Evolutionary conservation across 2,888 invertebrate genomes (phyloP), one percentile per base, ranked within the genome.

Genomic region (Strigamia transsilvanica): DNA sequence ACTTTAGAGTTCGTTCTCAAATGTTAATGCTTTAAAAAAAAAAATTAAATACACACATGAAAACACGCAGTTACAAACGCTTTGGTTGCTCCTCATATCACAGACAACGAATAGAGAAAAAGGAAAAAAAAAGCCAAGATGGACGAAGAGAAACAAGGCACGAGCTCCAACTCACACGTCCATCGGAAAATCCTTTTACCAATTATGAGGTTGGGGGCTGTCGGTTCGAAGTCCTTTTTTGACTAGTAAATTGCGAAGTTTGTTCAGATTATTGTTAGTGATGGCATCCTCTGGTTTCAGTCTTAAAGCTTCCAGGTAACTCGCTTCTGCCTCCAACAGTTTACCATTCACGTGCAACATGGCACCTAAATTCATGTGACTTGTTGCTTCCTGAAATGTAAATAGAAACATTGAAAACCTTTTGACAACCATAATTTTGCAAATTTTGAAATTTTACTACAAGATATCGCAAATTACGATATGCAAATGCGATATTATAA

Each of bases 261-360:
- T 94, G 87, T 94, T 93, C 83, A 98, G 91, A 89, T 98, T 98
- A 83, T 94, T 94, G 87, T 94, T 90, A 61, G 97, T 97, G 83
- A 96, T 94, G 83, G 92, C 91, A 88, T 98, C 97, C 84, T 94
- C 93, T 0, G 98, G 98, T 87, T 95, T 93, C 82, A 98, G 90
- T 86, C 93, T 91, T 82, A 98, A 90, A 0, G 98, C 97, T 86
- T 93, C 92, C 85, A 93, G 91, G 88, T 98, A 98, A 83, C 95
- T 94, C 18, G 91, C 90, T 78, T 96, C 95, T 0, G 98, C 98
- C 84, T 96, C 94, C 34, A 91, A 90, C 86, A 95, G 93, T 88
- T 96, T 96, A 32, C 96, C 96, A 88, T 97, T 95, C 85, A 97
- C 91, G 89, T 98, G 98, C 83, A 97, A 90, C 87, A 98, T 98